phyloP scores from a whole-genome alignment of 2,797 vertebrate species.

The Crenuchus spilurus region DNA sequence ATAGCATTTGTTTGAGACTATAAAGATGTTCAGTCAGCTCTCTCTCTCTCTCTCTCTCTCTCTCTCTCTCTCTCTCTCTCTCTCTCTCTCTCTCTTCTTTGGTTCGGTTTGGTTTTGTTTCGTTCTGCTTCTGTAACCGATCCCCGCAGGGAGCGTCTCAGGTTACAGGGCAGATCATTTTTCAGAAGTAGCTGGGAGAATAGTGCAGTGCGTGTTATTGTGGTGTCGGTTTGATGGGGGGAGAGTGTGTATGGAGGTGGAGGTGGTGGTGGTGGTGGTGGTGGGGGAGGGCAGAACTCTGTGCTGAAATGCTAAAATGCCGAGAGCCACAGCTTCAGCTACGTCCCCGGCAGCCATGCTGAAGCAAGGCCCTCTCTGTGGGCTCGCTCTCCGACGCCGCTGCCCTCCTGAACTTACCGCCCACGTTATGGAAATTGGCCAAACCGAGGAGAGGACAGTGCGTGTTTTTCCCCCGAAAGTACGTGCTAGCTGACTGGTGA shows the following conservation, averaged over 20 bases:
- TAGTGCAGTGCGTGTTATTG: constrained; percentile 17
- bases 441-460: not conserved
- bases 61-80: not conserved
- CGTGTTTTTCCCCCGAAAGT: not conserved
- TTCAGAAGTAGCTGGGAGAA: constrained; percentile 12
- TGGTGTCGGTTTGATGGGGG: not conserved
- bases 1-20: no score
- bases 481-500: not conserved
- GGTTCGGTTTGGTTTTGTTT: not conserved
- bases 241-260: not conserved
- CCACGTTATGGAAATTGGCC: constrained; percentile 20
- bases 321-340: not conserved
- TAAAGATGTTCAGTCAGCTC: no score
- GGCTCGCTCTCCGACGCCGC: not conserved
- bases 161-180: constrained; percentile 23
- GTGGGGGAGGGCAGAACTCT: not conserved
- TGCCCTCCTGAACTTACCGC: not conserved
- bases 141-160: constrained; percentile 8
- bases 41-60: not conserved
- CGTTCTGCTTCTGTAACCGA: constrained; percentile 28
- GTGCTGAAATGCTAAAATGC: not conserved
- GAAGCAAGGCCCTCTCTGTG: not conserved
- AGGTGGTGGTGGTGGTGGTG: not conserved
- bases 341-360: not conserved
- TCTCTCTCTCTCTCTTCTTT: not conserved